phyloP scores from a whole-genome alignment of 2,113 vertebrate genomes.

The Sciurus niger region DNA sequence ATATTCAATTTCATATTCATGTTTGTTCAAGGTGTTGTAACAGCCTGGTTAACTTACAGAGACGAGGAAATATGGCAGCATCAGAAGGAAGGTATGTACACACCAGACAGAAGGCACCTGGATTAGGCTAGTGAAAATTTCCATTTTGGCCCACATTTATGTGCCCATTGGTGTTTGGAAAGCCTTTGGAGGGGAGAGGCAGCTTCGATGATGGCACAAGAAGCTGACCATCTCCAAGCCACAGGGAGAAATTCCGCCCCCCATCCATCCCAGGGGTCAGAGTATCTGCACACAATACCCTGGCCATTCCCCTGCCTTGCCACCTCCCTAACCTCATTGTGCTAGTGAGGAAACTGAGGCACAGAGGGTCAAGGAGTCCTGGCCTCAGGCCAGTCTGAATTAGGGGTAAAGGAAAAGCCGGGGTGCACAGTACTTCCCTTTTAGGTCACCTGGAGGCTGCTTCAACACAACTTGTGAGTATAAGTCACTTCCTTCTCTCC shows the following conservation, averaged over 20 bases:
- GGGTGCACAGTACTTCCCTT: constrained; percentile 50
- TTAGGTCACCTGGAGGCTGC: constrained; percentile 45
- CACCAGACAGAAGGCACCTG: neutral
- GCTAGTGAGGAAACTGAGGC: constrained; percentile 12
- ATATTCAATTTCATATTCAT: constrained; percentile 64
- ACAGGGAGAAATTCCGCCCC: neutral
- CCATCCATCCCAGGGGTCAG: neutral
- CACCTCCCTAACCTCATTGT: neutral
- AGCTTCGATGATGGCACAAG: neutral
- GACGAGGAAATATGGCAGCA: neutral
- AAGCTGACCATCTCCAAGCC: neutral
- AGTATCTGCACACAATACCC: neutral
- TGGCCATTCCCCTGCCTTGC: neutral
- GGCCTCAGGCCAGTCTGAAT: neutral
- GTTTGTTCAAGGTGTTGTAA: constrained; percentile 52
- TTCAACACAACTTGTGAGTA: constrained; percentile 41
- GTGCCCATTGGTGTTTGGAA: accelerated
- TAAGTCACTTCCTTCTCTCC: constrained; percentile 67
- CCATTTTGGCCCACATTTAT: neutral
- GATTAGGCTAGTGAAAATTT: neutral
- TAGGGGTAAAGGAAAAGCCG: neutral
- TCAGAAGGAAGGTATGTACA: neutral
- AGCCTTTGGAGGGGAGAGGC: neutral
- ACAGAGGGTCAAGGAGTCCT: accelerated
- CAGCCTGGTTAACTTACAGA: constrained; percentile 63